Percentiles rank a stretch among this genome's conserved stretches.
phyloP scores from a whole-genome alignment of 92 coral and sea anemone genomes.

The Bergia puertoricense region DNA sequence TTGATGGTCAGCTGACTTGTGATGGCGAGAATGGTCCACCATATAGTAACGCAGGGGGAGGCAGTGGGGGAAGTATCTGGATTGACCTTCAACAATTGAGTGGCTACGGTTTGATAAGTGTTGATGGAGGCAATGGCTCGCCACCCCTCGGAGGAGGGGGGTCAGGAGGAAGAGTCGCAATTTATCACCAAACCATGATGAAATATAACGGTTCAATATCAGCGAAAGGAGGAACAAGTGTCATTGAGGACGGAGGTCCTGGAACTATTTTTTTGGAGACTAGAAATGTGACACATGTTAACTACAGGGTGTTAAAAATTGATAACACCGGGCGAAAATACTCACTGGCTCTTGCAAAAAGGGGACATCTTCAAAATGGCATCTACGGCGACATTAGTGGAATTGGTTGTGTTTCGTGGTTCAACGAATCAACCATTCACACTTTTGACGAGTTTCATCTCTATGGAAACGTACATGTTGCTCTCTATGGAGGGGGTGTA shows the following conservation, averaged over 20 bases:
- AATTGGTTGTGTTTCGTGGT: constrained; percentile 65
- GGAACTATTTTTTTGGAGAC: constrained; percentile 77
- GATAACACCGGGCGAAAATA: constrained; percentile 63
- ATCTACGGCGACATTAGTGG: constrained; percentile 56
- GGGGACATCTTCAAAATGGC: constrained; percentile 55
- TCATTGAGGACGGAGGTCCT: constrained; percentile 64
- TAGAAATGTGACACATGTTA: constrained; percentile 51
- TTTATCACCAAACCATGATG: constrained; percentile 62
- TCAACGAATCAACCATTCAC: constrained; percentile 57
- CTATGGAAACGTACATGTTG: constrained; percentile 72
- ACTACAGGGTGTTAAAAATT: constrained; percentile 52
- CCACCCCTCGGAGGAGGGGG: constrained; percentile 70
- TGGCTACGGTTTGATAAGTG: constrained; percentile 67
- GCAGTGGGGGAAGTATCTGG: constrained; percentile 82
- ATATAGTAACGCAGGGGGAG: constrained; percentile 67
- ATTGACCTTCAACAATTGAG: constrained; percentile 63
- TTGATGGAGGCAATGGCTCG: constrained; percentile 74
- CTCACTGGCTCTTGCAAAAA: constrained; percentile 59
- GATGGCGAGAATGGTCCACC: constrained; percentile 70
- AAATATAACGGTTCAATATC: constrained; percentile 77
- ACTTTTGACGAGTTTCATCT: constrained; percentile 63
- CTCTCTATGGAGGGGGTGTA: constrained; percentile 62
- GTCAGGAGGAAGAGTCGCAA: constrained; percentile 71
- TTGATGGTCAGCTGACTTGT: constrained; percentile 68
- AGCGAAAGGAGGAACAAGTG: constrained; percentile 67